Base-by-base conservation (phyloP, 2,888 invertebrate species). In the Mechanitis mazaeus region DNA sequence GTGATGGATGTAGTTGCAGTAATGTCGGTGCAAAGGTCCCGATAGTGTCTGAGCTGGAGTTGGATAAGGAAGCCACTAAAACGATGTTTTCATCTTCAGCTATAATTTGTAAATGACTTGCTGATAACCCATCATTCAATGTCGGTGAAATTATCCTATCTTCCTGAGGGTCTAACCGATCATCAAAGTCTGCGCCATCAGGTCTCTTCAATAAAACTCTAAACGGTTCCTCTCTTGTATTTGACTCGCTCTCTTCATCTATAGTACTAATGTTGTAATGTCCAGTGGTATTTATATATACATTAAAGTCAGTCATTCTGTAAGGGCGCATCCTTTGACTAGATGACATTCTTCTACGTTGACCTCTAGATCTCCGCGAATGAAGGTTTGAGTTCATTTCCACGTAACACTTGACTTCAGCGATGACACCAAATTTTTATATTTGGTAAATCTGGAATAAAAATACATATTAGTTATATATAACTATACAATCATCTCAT, bases 241-340 rank as follows among this genome's bases (percentile, higher is more conserved):
- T 11, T 12, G 50, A 28, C 9, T 7, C 50, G 45, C 45, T 59
- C 20, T 53, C 57, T 28, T 58, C 60, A n/a, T 28, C 56, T 3
- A 47, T 35, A 53, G 55, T 57, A 11, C 45, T 33, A 9, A 46
- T 31, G 31, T 54, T 54, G 35, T 54, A 61, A n/a, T 53, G 33
- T 6, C 7, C 42, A 33, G 53, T 20, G n/a, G 50, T 60, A 35
- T 54, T 28, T 12, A 47, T 20, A 28, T 11, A 45, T 54, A 59
- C 56, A 53, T 56, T 57, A 35, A 59, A 46, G 60, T 62, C 62
- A 20, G 64, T 50, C 56, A 65, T 58, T 46, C 63, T 64, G 28
- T 45, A 64, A 28, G 65, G 65, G 7, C 35, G 58, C 28, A 56
- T 58, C 45, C 56, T 54, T 54, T 58, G 58, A 20, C 20, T 50